phyloP scores from a whole-genome alignment of 2,113 vertebrate genomes.

The Elephantulus edwardii region DNA sequence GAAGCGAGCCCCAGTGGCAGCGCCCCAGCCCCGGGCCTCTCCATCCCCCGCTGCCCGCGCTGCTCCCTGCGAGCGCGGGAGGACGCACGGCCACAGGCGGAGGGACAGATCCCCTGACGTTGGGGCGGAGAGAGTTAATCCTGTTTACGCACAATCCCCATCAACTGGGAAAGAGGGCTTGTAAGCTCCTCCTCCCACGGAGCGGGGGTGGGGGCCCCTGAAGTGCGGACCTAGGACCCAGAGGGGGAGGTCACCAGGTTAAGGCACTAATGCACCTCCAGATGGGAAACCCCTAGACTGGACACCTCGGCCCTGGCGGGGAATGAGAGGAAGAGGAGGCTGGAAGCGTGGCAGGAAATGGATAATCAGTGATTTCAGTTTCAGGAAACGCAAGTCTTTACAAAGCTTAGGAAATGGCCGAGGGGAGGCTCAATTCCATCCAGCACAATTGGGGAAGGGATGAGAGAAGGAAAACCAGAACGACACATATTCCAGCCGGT shows the following conservation, averaged over 20 bases:
- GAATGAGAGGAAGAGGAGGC: background rate
- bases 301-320: background rate
- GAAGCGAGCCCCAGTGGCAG: background rate
- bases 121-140: constrained; percentile 73
- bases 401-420: constrained; percentile 8
- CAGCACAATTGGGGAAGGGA: background rate
- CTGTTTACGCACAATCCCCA: constrained; percentile 64
- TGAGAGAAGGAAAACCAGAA: background rate
- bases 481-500: background rate
- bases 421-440: background rate
- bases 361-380: constrained; percentile 35
- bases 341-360: constrained; percentile 54
- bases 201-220: background rate
- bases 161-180: constrained; percentile 19
- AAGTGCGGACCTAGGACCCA: background rate
- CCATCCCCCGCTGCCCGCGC: background rate
- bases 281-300: background rate
- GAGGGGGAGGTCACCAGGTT: background rate
- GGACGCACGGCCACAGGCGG: constrained; percentile 4
- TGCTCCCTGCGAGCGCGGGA: background rate
- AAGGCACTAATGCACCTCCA: background rate
- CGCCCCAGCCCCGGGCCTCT: background rate
- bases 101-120: background rate
- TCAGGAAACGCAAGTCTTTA: constrained; percentile 48
- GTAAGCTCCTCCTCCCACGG: constrained; percentile 65